Evolutionary conservation across 1,140 invertebrate species (phyloP).

Genomic region (Drosophila nigromelanica): DNA sequence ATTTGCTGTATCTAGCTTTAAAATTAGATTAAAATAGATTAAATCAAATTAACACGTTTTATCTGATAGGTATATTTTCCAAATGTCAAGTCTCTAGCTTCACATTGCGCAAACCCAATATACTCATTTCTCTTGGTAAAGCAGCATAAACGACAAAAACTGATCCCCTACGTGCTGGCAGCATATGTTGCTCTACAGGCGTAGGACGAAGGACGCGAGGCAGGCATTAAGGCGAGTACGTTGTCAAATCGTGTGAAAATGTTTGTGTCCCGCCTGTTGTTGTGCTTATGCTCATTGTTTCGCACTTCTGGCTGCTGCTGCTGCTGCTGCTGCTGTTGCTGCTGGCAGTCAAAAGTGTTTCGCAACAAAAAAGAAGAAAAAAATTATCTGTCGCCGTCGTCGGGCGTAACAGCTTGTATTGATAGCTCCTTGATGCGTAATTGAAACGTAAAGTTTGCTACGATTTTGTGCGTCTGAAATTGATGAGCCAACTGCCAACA

Average conservation of each 20-base stretch:
- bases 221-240: slow-evolving; percentile 28
- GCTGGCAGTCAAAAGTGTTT: slow-evolving; percentile 20
- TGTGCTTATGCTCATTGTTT: slow-evolving; percentile 43
- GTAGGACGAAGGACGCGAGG: neutral
- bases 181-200: slow-evolving; percentile 48
- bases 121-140: no score
- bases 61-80: no score
- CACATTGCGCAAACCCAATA: no score
- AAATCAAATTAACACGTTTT: no score
- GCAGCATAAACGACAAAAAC: neutral
- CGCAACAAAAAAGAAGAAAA: slow-evolving; percentile 34
- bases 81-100: no score
- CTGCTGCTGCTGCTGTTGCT: neutral
- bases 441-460: slow-evolving; percentile 79
- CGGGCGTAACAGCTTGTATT: slow-evolving; percentile 78
- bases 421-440: slow-evolving; percentile 82
- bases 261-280: slow-evolving; percentile 42
- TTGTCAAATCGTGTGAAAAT: slow-evolving; percentile 67
- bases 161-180: slow-evolving; percentile 51
- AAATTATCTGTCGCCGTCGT: slow-evolving; percentile 68
- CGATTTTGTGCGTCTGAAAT: slow-evolving; percentile 29
- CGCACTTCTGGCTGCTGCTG: slow-evolving; percentile 17
- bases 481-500: slow-evolving; percentile 2
- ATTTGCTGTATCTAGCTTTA: no score
- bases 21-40: no score